These are phyloP conservation scores for Nemotelus nigrinus DNA, from an alignment of 2,888 invertebrate species.

Conservation along the genomic window DNA sequence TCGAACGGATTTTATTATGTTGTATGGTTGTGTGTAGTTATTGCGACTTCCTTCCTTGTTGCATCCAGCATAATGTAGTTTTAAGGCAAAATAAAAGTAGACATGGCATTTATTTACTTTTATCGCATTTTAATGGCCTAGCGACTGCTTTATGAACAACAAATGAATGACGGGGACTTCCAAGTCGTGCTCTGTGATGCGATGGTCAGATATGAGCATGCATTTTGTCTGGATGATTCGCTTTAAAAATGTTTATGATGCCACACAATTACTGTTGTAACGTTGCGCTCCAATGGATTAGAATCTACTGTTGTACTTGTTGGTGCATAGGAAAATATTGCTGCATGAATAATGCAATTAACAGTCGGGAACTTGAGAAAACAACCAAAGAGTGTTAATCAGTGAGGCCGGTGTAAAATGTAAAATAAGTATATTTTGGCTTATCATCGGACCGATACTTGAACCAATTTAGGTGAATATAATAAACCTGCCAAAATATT, in stretches of 20 bases:
- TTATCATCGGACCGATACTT: no score
- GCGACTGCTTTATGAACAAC: conserved; percentile 32
- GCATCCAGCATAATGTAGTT: conserved; percentile 13
- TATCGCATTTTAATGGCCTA: conserved; percentile 39
- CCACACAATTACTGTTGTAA: conserved; percentile 27
- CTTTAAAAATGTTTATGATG: conserved; percentile 14
- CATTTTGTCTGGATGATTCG: conserved; percentile 1
- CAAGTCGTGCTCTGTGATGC: background rate
- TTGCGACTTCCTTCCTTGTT: background rate
- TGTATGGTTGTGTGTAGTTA: background rate
- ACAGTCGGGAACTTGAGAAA: background rate
- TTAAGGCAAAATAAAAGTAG: conserved; percentile 35
- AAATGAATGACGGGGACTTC: conserved; percentile 28
- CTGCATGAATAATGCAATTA: conserved; percentile 15
- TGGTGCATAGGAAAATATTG: background rate
- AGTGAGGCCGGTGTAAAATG: no score
- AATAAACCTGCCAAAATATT: no score
- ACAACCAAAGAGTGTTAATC: no score
- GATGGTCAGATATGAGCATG: background rate
- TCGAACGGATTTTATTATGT: conserved; percentile 24
- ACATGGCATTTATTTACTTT: conserved; percentile 43
- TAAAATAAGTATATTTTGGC: no score
- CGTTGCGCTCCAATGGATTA: conserved; percentile 20
- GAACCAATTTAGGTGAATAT: no score
- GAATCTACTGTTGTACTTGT: background rate